Conservation (phyloP, 1,140 invertebrate genomes). For the Lerema accius region DNA sequence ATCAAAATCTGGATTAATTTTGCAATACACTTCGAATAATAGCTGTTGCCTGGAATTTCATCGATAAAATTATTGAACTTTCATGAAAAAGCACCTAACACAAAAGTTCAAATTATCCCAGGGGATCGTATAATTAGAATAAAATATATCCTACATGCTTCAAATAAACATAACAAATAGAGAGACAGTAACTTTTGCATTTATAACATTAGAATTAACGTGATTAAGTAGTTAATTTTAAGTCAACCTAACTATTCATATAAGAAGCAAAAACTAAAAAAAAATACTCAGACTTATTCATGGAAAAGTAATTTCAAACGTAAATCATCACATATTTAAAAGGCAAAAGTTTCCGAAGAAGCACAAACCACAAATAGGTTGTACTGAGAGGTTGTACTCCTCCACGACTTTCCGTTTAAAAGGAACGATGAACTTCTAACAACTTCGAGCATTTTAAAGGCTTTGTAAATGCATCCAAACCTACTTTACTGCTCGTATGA, state of each 20-base stretch:
- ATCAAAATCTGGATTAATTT: not conserved
- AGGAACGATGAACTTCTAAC: slow-evolving; percentile 18
- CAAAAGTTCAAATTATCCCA: too few species aligned
- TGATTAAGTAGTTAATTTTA: too few species aligned
- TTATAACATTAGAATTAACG: too few species aligned
- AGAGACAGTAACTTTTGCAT: too few species aligned
- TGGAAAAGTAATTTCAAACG: not conserved
- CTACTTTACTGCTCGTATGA: slow-evolving; percentile 20
- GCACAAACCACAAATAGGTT: slow-evolving; percentile 2
- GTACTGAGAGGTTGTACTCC: not conserved
- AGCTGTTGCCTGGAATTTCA: too few species aligned
- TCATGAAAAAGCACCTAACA: too few species aligned
- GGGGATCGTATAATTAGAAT: too few species aligned
- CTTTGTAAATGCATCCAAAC: slow-evolving; percentile 23
- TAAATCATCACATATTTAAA: not conserved
- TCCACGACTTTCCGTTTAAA: slow-evolving; percentile 7
- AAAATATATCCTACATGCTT: too few species aligned
- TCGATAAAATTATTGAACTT: too few species aligned
- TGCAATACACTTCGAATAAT: not conserved
- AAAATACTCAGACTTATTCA: not conserved
- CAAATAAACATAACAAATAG: too few species aligned
- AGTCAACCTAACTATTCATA: too few species aligned
- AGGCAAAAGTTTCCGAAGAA: not conserved
- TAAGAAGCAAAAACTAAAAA: too few species aligned
- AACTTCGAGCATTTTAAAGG: slow-evolving; percentile 22